Evolutionary conservation across 2,113 vertebrate genomes (phyloP), one percentile per base, ranked within the genome.

Genomic region (Ovis canadensis): DNA sequence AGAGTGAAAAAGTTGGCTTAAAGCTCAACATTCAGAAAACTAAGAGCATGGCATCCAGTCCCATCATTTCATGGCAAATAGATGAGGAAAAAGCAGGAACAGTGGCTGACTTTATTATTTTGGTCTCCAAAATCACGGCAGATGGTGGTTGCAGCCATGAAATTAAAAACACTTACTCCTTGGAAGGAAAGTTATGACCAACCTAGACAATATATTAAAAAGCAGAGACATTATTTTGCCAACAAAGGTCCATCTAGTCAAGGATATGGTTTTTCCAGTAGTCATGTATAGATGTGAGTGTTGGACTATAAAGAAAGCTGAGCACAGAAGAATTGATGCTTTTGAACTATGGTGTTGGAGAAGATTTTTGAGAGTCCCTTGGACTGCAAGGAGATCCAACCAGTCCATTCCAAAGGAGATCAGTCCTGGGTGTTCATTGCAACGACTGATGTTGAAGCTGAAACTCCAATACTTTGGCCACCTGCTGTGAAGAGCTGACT

Each of bases 381-480:
- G 64, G 17, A 6, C n/a, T 36, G 4, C 64, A 36, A 36, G n/a
- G 64, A 71, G 17, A 36, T 71, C 64, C 4, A 71, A 36, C n/a
- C n/a, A 36, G n/a, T 36, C 9, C 17, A 21, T 71, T 3, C 64
- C 36, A 21, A 36, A 71, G 33, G 64, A 67, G 33, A 71, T 71
- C 4, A 11, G 17, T 21, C 64, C n/a, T 71, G 64, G 17, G 8
- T 5, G 4, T 71, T 71, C 64, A 11, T 11, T 71, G n/a, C 2
- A 71, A 21, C 0, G 1, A 71, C 17, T 36, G 64, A 71, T 36
- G n/a, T 10, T 71, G 9, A 71, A 36, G 64, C 2, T 21, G 64
- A 71, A 71, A 2, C 64, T 71, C n/a, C n/a, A 19, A 10, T 71
- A 36, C 64, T 71, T 67, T 36, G 2, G 15, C 17, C 9, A 21